Conservation (phyloP, 2,888 invertebrate genomes). For the Bugula neritina region DNA sequence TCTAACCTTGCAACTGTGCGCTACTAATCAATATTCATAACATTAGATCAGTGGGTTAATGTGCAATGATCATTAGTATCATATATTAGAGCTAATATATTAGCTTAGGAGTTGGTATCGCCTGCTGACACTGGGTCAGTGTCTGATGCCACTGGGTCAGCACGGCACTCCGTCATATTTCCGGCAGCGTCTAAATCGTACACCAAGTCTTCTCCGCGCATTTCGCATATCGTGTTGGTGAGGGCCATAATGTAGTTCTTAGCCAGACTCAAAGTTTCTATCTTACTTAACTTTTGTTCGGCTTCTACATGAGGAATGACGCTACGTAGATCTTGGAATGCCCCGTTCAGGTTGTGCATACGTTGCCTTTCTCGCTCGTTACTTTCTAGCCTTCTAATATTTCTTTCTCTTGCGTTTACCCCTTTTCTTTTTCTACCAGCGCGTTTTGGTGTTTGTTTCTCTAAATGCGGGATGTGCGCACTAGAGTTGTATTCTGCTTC, state of each 20-base stretch:
- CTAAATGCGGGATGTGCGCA: background rate
- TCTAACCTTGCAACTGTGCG: no score
- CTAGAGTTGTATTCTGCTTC: constrained; percentile 3
- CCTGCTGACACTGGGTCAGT: no score
- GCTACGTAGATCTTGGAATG: constrained; percentile 77
- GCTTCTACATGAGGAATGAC: constrained; percentile 81
- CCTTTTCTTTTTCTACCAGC: constrained; percentile 60
- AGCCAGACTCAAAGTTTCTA: constrained; percentile 79
- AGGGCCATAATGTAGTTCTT: constrained; percentile 84
- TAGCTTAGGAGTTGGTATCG: no score
- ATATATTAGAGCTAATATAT: no score
- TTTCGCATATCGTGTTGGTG: constrained; percentile 76
- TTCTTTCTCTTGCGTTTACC: constrained; percentile 75
- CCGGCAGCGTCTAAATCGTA: constrained; percentile 58
- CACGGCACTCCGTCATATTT: no score
- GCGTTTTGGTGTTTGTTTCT: constrained; percentile 15
- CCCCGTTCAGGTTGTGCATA: constrained; percentile 86
- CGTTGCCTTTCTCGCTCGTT: constrained; percentile 85
- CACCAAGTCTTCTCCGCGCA: constrained; percentile 67
- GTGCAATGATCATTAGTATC: no score
- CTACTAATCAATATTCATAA: no score
- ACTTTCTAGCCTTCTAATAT: constrained; percentile 77
- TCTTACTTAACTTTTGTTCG: constrained; percentile 76
- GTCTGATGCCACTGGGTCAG: no score
- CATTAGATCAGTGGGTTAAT: no score